A percentile compares a stretch with the other conserved stretches of the same genome.
These are phyloP conservation scores for Poliocrania exsul DNA, from an alignment of 2,797 vertebrate genomes.

Conservation along the genomic window DNA sequence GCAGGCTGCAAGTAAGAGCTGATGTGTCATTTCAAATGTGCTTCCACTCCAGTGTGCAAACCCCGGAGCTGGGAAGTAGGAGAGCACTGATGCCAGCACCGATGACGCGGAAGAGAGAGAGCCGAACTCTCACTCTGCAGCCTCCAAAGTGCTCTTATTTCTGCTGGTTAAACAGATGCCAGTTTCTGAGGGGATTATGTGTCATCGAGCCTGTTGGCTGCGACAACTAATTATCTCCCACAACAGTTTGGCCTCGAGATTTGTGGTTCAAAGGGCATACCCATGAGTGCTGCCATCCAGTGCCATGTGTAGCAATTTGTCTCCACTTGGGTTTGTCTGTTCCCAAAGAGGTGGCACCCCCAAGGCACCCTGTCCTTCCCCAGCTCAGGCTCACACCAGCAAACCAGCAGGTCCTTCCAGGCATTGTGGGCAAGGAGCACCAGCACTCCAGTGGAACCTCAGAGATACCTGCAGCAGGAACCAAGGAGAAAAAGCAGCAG, in stretches of 20 bases:
- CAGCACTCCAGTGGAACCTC: not conserved
- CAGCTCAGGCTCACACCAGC: not conserved
- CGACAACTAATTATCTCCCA: not conserved
- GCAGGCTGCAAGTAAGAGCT: not conserved
- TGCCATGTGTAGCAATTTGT: not conserved
- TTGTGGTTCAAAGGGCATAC: not conserved
- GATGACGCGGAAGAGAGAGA: not conserved
- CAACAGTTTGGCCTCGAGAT: not conserved
- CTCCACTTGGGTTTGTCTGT: not conserved
- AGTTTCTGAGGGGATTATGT: constrained; percentile 24
- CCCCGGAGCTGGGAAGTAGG: not conserved
- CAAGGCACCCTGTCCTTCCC: not conserved
- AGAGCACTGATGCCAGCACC: not conserved
- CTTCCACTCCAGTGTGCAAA: not conserved
- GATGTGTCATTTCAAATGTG: not conserved
- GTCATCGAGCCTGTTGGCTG: not conserved
- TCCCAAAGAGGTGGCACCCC: not conserved
- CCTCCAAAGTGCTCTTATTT: constrained; percentile 21
- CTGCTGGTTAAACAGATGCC: constrained; percentile 31
- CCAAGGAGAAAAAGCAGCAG: not conserved
- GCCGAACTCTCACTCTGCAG: accelerated
- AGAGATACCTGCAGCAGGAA: not conserved
- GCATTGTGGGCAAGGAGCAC: not conserved
- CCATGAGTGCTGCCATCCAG: not conserved
- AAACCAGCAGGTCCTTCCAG: not conserved